Conservation (phyloP, 1,140 invertebrate genomes). For the Oscheius sp. region DNA sequence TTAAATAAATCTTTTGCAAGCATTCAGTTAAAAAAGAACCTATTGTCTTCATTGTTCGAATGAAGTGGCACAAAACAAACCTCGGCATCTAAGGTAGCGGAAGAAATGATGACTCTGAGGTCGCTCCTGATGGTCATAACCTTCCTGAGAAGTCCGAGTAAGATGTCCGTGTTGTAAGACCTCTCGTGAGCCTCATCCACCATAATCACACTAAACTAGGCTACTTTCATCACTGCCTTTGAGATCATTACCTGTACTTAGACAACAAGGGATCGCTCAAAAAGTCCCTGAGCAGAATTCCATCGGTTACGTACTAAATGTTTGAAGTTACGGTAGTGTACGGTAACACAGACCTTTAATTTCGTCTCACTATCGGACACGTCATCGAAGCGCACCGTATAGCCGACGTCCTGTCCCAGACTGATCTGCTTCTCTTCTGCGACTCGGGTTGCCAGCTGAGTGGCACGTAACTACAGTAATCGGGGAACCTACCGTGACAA, state of each 20-base stretch:
- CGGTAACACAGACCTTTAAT: slow-evolving; percentile 74
- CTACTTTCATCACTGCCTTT: not conserved
- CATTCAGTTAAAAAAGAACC: not conserved
- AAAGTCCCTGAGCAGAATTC: slow-evolving; percentile 87
- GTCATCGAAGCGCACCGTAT: slow-evolving; percentile 86
- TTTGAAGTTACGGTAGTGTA: not conserved
- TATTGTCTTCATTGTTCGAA: no score
- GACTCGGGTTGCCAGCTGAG: slow-evolving; percentile 78
- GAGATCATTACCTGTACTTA: slow-evolving; percentile 68
- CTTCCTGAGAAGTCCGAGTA: slow-evolving; percentile 80
- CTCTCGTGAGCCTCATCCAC: slow-evolving; percentile 97
- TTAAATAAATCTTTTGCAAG: not conserved
- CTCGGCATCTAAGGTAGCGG: slow-evolving; percentile 90
- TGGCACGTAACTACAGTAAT: not conserved
- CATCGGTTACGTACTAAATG: slow-evolving; percentile 88
- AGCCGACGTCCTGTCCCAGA: slow-evolving; percentile 82
- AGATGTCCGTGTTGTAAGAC: slow-evolving; percentile 82
- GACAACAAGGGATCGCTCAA: slow-evolving; percentile 86
- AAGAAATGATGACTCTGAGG: slow-evolving; percentile 78
- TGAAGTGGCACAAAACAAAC: slow-evolving; percentile 59
- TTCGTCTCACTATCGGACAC: slow-evolving; percentile 70
- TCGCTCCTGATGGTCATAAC: slow-evolving; percentile 43
- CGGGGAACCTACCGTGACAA: slow-evolving; percentile 69
- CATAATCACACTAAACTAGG: slow-evolving; percentile 72
- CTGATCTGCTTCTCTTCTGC: slow-evolving; percentile 80